Evolutionary conservation across 2,888 invertebrate species (phyloP), one percentile per base, ranked within the genome.

Genomic region (Drosophila picticornis): DNA sequence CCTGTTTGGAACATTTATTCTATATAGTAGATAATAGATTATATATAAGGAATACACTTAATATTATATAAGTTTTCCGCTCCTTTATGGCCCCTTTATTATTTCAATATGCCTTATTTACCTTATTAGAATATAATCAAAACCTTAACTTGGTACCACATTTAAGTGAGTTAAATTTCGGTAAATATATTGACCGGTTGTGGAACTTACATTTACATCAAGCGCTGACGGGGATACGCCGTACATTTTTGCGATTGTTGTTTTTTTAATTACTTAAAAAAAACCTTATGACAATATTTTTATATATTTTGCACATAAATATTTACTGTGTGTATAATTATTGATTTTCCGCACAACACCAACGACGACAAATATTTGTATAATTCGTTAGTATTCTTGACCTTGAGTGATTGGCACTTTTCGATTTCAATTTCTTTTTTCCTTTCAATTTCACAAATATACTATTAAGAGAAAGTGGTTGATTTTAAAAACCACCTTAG

Each of bases 191-290:
- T 50, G 19, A 53, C 79, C 77, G 74, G 80, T 62, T 51, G 19
- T 29, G 19, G 36, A 40, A 85, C 84, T 84, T 85, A 84, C 84
- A 67, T 79, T 81, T 32, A 81, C 73, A 73, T 84, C 88, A 48
- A 75, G 73, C 63, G 81, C 69, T 63, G 83, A 76, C 66, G 83
- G 79, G 36, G 76, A 69, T 61, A 88, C 53, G 66, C 84, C 85
- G 66, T 85, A 84, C 84, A 84, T 84, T 36, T 85, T 84, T 53
- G 61, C 25, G n/a, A 51, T n/a, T 56, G 27, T 25, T 60, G 43
- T 51, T 55, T 58, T 50, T 61, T 48, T 32, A 48, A 31, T 48
- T 61, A 59, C 53, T 72, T 69, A 62, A 58, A 60, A 60, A 36
- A 57, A 38, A 70, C 27, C 46, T 57, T 50, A 11, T 38, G 51